phyloP scores from a whole-genome alignment of 2,113 vertebrate genomes.

The Trichomycterus rosablanca region DNA sequence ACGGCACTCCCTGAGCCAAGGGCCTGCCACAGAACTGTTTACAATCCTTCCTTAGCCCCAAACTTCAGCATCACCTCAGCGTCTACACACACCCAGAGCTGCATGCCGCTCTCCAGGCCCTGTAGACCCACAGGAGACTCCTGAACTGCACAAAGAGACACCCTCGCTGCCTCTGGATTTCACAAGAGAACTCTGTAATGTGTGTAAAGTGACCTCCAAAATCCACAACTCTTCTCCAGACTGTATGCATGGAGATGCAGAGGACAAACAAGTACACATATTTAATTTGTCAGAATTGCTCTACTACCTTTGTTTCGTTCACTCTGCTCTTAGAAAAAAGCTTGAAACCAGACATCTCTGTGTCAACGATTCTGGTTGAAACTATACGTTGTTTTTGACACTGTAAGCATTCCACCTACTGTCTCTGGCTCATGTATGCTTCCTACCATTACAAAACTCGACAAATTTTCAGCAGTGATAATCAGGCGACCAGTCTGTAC shows the following conservation, averaged over 20 bases:
- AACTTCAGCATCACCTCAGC: too few relatives aligned
- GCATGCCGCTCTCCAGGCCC: constrained; percentile 37
- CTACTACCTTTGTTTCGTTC: constrained; percentile 33
- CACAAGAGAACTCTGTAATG: constrained; percentile 33
- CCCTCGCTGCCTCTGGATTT: constrained; percentile 34
- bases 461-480: constrained; percentile 31
- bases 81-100: constrained; percentile 29
- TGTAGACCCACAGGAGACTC: constrained; percentile 44
- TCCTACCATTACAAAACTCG: constrained; percentile 7
- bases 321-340: constrained; percentile 16
- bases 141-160: constrained; percentile 47
- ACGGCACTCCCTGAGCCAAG: constrained; percentile 14
- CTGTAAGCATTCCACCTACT: constrained; percentile 18
- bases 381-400: background rate
- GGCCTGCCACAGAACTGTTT: constrained; percentile 53
- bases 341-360: constrained; percentile 30
- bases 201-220: constrained; percentile 23
- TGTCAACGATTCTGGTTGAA: background rate
- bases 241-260: constrained; percentile 46
- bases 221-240: constrained; percentile 34
- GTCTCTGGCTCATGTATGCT: constrained; percentile 9
- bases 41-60: constrained; percentile 44
- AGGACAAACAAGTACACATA: constrained; percentile 39
- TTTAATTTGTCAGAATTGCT: constrained; percentile 34
- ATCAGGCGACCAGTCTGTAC: constrained; percentile 7